Conservation (phyloP, 2,888 invertebrate genomes). For the Eudemis profundana region DNA sequence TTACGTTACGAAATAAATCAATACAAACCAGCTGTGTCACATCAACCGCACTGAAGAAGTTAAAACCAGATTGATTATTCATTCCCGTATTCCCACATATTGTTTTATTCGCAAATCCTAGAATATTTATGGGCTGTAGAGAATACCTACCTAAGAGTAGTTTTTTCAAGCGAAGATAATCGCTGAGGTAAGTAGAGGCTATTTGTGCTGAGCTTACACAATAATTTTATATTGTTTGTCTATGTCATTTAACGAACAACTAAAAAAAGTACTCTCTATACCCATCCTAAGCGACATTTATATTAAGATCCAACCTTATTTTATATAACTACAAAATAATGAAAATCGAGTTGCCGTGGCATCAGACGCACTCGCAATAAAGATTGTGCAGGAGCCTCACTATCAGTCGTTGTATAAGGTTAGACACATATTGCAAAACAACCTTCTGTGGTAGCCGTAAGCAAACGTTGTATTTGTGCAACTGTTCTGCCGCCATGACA, state of each 20-base stretch:
- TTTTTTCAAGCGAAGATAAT: too few species aligned
- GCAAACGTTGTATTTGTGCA: constrained; percentile 40
- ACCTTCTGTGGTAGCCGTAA: constrained; percentile 42
- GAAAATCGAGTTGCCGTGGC: background rate
- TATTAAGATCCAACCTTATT: too few species aligned
- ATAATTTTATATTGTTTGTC: too few species aligned
- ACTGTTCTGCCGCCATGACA: constrained; percentile 39
- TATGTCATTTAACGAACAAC: too few species aligned
- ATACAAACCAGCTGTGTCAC: constrained; percentile 1
- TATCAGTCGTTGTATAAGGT: constrained; percentile 43
- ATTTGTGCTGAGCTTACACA: too few species aligned
- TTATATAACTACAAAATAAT: background rate
- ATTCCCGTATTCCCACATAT: too few species aligned
- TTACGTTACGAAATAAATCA: constrained; percentile 3
- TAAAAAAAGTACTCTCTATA: too few species aligned
- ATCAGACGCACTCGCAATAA: constrained; percentile 5
- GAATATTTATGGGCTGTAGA: too few species aligned
- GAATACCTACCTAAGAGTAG: too few species aligned
- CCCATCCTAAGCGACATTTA: too few species aligned
- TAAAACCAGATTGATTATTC: constrained; percentile 2
- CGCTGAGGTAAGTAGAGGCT: too few species aligned
- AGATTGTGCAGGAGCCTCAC: constrained; percentile 24
- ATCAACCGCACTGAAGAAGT: background rate
- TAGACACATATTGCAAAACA: constrained; percentile 42
- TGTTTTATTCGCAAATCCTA: too few species aligned